Evolutionary conservation across 2,888 invertebrate species (phyloP).

Genomic region (Noctua janthe): DNA sequence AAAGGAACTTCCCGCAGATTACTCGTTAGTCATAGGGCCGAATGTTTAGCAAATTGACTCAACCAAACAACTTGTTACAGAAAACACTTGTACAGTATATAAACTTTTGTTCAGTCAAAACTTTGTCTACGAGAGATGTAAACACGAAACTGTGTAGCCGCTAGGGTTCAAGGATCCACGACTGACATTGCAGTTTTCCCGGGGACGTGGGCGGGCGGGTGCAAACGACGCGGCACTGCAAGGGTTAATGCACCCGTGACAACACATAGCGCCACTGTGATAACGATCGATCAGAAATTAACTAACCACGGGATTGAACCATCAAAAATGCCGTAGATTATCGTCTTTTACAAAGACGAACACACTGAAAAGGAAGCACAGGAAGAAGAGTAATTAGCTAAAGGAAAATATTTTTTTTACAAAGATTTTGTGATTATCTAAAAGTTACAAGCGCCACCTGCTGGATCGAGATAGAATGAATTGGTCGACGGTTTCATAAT

Average conservation of each 20-base stretch:
- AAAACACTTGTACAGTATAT: background rate
- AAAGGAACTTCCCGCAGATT: constrained; percentile 47
- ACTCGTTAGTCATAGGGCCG: constrained; percentile 35
- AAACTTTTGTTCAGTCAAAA: constrained; percentile 18
- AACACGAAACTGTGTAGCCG: constrained; percentile 42
- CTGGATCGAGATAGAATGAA: constrained; percentile 35
- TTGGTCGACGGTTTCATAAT: background rate
- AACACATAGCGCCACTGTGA: constrained; percentile 73
- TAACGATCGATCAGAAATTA: constrained; percentile 68
- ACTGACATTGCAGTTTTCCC: constrained; percentile 76
- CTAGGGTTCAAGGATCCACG: constrained; percentile 77
- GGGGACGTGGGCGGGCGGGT: constrained; percentile 77
- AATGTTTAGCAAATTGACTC: constrained; percentile 16
- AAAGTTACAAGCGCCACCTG: constrained; percentile 49
- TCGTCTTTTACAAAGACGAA: background rate
- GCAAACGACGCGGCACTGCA: constrained; percentile 72
- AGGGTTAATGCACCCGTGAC: constrained; percentile 84
- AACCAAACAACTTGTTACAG: constrained; percentile 20
- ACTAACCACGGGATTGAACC: background rate
- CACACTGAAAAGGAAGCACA: background rate
- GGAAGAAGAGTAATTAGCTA: background rate
- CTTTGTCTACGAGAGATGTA: constrained; percentile 26
- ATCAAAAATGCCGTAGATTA: background rate
- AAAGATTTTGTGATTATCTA: background rate
- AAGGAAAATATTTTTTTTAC: background rate